Evolutionary conservation across 2,113 vertebrate species (phyloP).

Genomic region (Bubo scandiacus): DNA sequence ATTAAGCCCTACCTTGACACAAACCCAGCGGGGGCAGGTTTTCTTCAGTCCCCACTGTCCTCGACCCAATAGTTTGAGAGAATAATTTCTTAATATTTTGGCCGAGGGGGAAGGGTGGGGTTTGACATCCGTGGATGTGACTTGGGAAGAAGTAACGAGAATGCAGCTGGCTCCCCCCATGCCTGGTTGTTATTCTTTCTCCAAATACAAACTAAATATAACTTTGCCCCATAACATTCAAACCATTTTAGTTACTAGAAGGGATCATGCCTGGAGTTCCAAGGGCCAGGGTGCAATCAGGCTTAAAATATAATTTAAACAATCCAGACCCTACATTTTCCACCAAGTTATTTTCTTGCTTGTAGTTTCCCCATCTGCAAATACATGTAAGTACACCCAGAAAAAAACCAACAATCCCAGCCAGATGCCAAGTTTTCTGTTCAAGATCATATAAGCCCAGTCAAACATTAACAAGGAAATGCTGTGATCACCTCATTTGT

Average conservation of each 20-base stretch:
- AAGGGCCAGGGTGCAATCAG: conserved; percentile 54
- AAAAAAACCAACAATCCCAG: neutral
- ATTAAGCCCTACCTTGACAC: neutral
- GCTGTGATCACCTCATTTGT: conserved; percentile 3
- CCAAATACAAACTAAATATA: conserved; percentile 64
- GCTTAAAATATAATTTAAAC: conserved; percentile 57
- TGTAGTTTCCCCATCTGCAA: neutral
- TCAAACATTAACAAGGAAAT: conserved; percentile 30
- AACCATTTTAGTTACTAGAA: conserved; percentile 59
- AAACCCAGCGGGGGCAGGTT: neutral
- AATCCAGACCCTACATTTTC: conserved; percentile 30
- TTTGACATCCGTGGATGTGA: neutral
- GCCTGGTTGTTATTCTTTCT: conserved; percentile 52
- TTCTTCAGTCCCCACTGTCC: neutral
- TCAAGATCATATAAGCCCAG: neutral
- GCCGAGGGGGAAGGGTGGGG: neutral
- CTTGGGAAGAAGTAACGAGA: conserved; percentile 32
- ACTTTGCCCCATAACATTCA: conserved; percentile 58
- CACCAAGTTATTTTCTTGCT: neutral
- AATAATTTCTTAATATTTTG: neutral
- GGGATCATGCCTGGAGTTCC: conserved; percentile 60
- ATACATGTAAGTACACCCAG: neutral
- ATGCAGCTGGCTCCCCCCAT: conserved; percentile 12
- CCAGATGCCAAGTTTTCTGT: conserved; percentile 10
- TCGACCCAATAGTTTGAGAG: neutral